A percentile compares a stretch with the other conserved stretches of the same genome.
Conservation (phyloP, 1,140 invertebrate species). For the Meloidogyne hapla region DNA sequence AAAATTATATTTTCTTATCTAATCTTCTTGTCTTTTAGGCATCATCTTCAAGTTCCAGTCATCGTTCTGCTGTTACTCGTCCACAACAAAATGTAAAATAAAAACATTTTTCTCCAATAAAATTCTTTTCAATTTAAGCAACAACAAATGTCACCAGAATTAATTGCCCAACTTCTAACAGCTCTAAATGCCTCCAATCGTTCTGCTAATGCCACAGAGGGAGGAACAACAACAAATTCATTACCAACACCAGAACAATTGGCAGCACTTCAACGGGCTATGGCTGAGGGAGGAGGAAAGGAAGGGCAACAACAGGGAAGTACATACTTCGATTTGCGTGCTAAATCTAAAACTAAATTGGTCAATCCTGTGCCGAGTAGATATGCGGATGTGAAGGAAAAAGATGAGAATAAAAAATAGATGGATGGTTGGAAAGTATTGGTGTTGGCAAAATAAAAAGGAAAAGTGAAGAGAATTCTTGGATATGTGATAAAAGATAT, state of each 20-base stretch:
- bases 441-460: too few species aligned
- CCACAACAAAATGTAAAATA: not conserved
- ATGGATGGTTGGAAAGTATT: too few species aligned
- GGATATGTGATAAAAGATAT: too few species aligned
- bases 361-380: not conserved
- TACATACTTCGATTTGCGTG: not conserved
- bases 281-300: not conserved
- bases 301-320: not conserved
- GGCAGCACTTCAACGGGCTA: not conserved
- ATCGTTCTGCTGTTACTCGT: conserved; percentile 2
- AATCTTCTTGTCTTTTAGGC: not conserved
- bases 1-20: not conserved
- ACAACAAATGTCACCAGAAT: not conserved
- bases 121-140: not conserved
- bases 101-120: not conserved
- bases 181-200: not conserved
- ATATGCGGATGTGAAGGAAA: not conserved
- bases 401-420: not conserved
- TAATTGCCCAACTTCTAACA: not conserved
- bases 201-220: not conserved
- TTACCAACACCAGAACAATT: not conserved
- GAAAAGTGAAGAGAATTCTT: too few species aligned
- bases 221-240: not conserved
- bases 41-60: conserved; percentile 1
- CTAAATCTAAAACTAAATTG: not conserved